phyloP scores from a whole-genome alignment of 30 jellyfish, hydroid and myxozoan species.

The Aurelia sp. region DNA sequence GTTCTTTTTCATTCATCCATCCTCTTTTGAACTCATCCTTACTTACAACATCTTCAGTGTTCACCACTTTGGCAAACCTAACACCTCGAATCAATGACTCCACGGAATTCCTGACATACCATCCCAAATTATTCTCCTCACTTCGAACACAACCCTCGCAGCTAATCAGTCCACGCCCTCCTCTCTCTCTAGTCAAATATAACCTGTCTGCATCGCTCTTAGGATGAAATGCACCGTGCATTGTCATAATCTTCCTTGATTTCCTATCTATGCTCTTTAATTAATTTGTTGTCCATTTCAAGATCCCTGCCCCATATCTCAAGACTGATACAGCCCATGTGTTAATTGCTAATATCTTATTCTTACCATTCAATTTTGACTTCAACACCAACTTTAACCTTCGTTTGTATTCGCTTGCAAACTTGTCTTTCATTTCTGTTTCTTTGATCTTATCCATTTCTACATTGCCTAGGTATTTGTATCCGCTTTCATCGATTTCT shows the following conservation, averaged over 20 bases:
- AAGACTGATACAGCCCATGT: no score
- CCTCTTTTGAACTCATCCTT: constrained; percentile 3
- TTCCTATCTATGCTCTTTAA: neutral
- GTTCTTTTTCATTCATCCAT: neutral
- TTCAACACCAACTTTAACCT: constrained; percentile 15
- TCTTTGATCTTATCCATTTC: constrained; percentile 28
- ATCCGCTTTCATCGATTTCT: constrained; percentile 32
- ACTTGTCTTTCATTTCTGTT: constrained; percentile 9
- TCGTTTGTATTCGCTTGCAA: neutral
- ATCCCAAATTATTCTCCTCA: constrained; percentile 32
- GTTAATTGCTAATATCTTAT: constrained; percentile 1
- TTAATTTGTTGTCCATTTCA: neutral
- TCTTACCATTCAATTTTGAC: neutral
- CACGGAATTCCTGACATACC: constrained; percentile 12
- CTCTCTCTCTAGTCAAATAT: no score
- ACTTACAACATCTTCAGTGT: no score
- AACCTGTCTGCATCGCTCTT: no score
- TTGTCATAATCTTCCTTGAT: no score
- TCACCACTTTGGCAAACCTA: no score
- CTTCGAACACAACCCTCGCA: constrained; percentile 17
- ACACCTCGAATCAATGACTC: no score
- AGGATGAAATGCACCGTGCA: no score
- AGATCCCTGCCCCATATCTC: no score
- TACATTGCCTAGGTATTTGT: constrained; percentile 28
- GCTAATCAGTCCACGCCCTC: constrained; percentile 46